phyloP scores from a whole-genome alignment of 2,113 vertebrate species.

The Neodontobutis hainanensis region DNA sequence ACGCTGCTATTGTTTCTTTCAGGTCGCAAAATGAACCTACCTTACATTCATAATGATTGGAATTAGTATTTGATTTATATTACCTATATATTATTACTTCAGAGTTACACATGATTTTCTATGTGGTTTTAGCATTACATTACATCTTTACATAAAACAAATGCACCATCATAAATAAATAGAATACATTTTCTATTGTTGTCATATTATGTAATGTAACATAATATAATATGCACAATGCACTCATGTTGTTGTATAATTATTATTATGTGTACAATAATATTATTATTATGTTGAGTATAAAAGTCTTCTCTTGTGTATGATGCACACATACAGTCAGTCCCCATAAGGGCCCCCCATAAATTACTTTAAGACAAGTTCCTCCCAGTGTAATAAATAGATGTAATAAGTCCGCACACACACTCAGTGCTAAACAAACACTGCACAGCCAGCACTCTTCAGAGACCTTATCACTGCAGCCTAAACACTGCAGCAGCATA shows the following conservation, averaged over 20 bases:
- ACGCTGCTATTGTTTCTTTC: conserved; percentile 47
- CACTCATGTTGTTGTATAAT: too few species aligned
- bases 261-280: too few species aligned
- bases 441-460: conserved; percentile 42
- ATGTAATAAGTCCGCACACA: conserved; percentile 1
- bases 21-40: conserved; percentile 39
- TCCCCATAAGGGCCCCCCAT: conserved; percentile 10
- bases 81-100: too few species aligned
- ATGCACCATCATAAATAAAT: too few species aligned
- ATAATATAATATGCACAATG: too few species aligned
- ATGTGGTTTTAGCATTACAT: too few species aligned
- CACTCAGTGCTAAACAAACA: conserved; percentile 32
- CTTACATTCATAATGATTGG: too few species aligned
- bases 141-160: too few species aligned
- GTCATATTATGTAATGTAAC: too few species aligned
- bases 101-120: too few species aligned
- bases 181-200: too few species aligned
- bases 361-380: conserved; percentile 30
- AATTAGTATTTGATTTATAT: too few species aligned
- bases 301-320: background rate
- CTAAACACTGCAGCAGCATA: conserved; percentile 63
- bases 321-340: background rate
- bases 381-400: conserved; percentile 27
- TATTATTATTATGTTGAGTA: background rate
- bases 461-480: conserved; percentile 67